These are phyloP conservation scores for Meles meles DNA, from an alignment of 2,113 vertebrate genomes.

Conservation along the genomic window DNA sequence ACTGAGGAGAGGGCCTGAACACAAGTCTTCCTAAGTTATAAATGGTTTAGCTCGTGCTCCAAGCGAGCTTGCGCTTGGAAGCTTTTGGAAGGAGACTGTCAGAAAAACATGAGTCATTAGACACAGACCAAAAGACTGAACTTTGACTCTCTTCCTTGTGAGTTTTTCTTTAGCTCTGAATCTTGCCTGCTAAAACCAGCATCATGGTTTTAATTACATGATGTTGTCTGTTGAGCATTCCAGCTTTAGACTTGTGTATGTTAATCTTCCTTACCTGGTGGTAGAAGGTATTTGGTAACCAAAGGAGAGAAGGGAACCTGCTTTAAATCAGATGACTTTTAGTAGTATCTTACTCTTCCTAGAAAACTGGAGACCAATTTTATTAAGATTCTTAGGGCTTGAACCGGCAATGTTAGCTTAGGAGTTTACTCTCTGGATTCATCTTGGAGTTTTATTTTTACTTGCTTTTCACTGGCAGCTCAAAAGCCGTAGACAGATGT, in stretches of 20 bases:
- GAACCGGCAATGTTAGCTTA: neutral
- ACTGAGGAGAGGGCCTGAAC: neutral
- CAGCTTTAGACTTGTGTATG: neutral
- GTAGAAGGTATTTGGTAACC: neutral
- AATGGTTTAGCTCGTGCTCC: neutral
- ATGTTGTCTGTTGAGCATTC: neutral
- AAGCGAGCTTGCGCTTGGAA: neutral
- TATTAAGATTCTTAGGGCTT: neutral
- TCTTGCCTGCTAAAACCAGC: slow-evolving; percentile 32
- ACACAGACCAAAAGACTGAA: neutral
- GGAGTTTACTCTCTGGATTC: neutral
- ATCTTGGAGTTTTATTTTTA: slow-evolving; percentile 51
- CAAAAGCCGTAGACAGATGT: neutral
- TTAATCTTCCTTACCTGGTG: neutral
- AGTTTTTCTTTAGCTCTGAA: slow-evolving; percentile 23
- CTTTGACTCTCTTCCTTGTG: neutral
- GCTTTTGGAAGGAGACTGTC: neutral
- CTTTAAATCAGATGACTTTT: neutral
- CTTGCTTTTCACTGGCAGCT: neutral
- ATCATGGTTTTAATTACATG: neutral
- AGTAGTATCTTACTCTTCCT: neutral
- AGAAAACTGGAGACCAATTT: neutral
- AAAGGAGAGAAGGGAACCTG: neutral
- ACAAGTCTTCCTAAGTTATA: neutral
- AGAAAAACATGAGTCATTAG: neutral